Conservation (phyloP, 2,888 invertebrate species). For the Acronicta aceris region DNA sequence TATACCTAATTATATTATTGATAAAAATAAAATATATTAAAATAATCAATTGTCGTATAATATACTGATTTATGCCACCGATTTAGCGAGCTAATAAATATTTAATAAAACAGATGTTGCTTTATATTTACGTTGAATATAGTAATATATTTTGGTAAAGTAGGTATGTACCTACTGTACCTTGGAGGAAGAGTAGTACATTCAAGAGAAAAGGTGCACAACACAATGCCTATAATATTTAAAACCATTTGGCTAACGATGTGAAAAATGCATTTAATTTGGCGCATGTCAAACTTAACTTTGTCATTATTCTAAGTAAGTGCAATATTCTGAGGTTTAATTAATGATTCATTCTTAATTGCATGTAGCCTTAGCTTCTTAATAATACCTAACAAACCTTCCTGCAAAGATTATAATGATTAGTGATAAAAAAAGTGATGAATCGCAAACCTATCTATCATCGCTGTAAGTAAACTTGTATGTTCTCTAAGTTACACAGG, state of each 20-base stretch:
- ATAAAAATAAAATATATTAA: slow-evolving; percentile 10
- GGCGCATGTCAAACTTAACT: slow-evolving; percentile 38
- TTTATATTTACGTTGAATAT: slow-evolving; percentile 10
- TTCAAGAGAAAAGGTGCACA: background rate
- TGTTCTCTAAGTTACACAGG: too few relatives aligned
- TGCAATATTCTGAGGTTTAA: slow-evolving; percentile 21
- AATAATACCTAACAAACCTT: too few relatives aligned
- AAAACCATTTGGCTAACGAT: slow-evolving; percentile 4
- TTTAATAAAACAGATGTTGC: slow-evolving; percentile 9
- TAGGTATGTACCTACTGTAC: too few relatives aligned
- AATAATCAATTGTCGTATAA: too few relatives aligned
- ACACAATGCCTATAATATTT: slow-evolving; percentile 2
- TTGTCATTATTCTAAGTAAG: too few relatives aligned
- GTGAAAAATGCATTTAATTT: slow-evolving; percentile 22
- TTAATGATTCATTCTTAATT: slow-evolving; percentile 37
- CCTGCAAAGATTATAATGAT: background rate
- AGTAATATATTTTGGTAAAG: slow-evolving; percentile 21
- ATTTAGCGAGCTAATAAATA: slow-evolving; percentile 18
- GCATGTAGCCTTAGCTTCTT: slow-evolving; percentile 29
- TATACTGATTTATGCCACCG: slow-evolving; percentile 21
- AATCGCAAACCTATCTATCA: too few relatives aligned
- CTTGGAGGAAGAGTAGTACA: too few relatives aligned
- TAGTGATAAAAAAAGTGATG: background rate
- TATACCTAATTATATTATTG: slow-evolving; percentile 14
- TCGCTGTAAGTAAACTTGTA: too few relatives aligned